Base-by-base conservation (phyloP, 2,113 vertebrate genomes). In the Hippolais icterina region DNA sequence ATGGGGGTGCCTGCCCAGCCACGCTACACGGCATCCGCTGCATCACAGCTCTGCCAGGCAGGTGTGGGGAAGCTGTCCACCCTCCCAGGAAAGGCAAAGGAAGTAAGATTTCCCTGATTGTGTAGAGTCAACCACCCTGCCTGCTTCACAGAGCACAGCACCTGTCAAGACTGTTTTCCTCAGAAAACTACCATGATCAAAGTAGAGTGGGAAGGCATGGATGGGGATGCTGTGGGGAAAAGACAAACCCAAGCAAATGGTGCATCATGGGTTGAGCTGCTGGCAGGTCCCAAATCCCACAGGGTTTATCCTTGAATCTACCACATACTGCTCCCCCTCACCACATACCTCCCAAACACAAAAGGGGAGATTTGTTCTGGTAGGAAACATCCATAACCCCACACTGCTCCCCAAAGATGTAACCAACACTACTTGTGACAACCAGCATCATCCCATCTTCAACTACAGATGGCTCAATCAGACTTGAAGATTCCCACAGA, bases 1-100 rank as follows among this genome's bases (percentile, higher is more conserved):
- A 7, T 2, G 2, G 24, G 24, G 16, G 28, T 1, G 42, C 50
- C 41, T 10, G 41, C 29, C 41, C 50, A 24, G 49, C 64, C 5
- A 3, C 2, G 4, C 17, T 27, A 31, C 56, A 31, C 1, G 1
- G 20, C 44, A 24, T 64, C 84, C 57, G 9, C 47, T 3, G 33
- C 2, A 3, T 7, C 15, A 23, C 16, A 1, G 11, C 33, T 12
- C 53, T 8, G 5, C 9, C 18, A 3, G 10, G 29, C n/a, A 16
- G 27, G 5, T 1, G 9, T 0, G 8, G 1, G 17, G 15, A 49
- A 35, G 17, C 72, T 6, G 29, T 1, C 10, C 5, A 1, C 3
- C 3, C 31, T 19, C 9, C 16, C 5, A 10, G 50, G 42, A 47
- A 81, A 81, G 25, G 15, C 12, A 12, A 47, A 41, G 2, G 2